Conservation (phyloP, 2,113 vertebrate genomes). For the Menidia beryllina region DNA sequence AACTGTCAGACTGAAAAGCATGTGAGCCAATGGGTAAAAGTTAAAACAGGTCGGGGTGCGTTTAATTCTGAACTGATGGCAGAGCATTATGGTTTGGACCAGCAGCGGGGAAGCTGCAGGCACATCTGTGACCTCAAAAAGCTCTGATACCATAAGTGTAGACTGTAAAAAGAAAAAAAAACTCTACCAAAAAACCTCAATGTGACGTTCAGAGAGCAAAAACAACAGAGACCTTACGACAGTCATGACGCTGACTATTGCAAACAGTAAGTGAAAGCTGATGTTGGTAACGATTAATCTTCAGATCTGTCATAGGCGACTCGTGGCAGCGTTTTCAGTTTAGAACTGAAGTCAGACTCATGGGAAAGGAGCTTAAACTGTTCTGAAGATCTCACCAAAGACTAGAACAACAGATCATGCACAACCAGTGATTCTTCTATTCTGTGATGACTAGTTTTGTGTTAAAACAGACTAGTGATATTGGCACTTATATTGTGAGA, state of each 20-base stretch:
- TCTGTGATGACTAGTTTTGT: not conserved
- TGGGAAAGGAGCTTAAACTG: not conserved
- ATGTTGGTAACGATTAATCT: slow-evolving; percentile 2
- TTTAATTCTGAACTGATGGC: too few relatives aligned
- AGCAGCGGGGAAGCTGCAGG: slow-evolving; percentile 30
- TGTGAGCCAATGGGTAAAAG: not conserved
- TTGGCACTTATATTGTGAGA: not conserved
- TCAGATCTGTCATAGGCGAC: not conserved
- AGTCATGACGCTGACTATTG: not conserved
- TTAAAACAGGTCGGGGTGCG: slow-evolving; percentile 4
- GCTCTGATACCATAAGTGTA: not conserved
- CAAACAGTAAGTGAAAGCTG: not conserved
- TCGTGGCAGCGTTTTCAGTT: not conserved
- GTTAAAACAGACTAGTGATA: not conserved
- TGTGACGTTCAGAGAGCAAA: not conserved
- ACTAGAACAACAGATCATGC: not conserved
- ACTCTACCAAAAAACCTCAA: too few relatives aligned
- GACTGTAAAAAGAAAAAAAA: not conserved
- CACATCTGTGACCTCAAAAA: not conserved
- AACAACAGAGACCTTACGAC: too few relatives aligned
- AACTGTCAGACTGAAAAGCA: not conserved
- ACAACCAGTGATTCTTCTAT: not conserved
- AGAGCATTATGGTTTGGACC: slow-evolving; percentile 5
- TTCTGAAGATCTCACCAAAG: not conserved
- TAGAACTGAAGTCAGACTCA: not conserved